Evolutionary conservation across 2,888 invertebrate species (phyloP), one percentile per base, ranked within the genome.

Genomic region (Sepiola atlantica): DNA sequence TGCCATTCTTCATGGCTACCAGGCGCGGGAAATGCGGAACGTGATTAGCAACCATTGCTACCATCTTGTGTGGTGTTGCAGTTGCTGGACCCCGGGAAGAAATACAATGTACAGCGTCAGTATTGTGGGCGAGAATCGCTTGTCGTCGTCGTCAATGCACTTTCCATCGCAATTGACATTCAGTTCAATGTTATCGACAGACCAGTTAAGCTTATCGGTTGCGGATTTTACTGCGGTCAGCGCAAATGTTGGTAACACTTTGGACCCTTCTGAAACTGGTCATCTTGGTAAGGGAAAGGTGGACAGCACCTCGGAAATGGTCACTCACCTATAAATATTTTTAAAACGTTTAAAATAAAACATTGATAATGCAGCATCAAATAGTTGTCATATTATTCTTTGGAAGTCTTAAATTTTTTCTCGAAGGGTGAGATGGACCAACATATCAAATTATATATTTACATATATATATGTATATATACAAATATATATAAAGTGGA

Each of bases 1-100:
- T 94, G 96, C 96, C 14, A 95, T 95, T 24, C 94, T 96, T 45
- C 96, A 96, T 94, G 95, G 96, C 28, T 96, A 95, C 94, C 94
- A 96, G 94, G 96, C 96, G 35, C 94, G 95, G 32, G 94, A 95
- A 94, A 95, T 96, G 32, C 95, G 95, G 92, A 95, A 94, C n/a
- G 94, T 96, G 16, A 95, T 95, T 94, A 94, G 94, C 32, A 94
- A 94, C 24, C 94, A 95, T 32, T 92, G 92, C n/a, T 55, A 92
- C 28, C 28, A 92, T n/a, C 28, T 92, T 35, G 55, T 55, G 18
- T 55, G 45, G 35, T 92, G 92, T 45, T 92, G 92, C 12, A 32
- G 77, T 12, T 77, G 32, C n/a, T 77, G 77, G 77, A 77, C 77
- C 77, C 77, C 32, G n/a, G n/a, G n/a, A 16, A 77, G 14, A 3